phyloP scores from a whole-genome alignment of 1,140 invertebrate species.

The Plutomurus gul region DNA sequence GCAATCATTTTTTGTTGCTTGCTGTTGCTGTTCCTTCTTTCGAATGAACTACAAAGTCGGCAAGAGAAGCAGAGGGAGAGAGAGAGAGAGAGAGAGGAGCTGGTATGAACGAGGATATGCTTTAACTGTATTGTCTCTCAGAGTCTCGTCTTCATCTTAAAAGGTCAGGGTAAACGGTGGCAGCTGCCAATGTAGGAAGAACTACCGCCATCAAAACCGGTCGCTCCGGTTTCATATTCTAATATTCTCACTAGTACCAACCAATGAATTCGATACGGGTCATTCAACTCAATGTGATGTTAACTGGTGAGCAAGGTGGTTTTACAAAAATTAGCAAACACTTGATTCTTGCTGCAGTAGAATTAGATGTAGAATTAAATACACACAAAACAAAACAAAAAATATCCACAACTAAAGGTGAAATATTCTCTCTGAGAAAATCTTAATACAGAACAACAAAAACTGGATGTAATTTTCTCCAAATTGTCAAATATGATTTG shows the following conservation, averaged over 20 bases:
- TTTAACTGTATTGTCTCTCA: not conserved
- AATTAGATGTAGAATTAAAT: too few relatives aligned
- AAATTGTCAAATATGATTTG: too few relatives aligned
- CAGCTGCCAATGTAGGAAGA: slow-evolving; percentile 6
- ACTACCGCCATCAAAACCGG: slow-evolving; percentile 35
- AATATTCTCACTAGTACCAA: slow-evolving; percentile 16
- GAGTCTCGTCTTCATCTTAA: slow-evolving; percentile 30
- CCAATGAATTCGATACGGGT: slow-evolving; percentile 34
- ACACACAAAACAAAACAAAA: too few relatives aligned
- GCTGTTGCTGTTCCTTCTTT: too few relatives aligned
- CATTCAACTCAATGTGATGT: slow-evolving; percentile 36
- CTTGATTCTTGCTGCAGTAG: too few relatives aligned
- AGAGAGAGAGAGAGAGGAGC: not conserved
- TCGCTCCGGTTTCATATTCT: slow-evolving; percentile 39
- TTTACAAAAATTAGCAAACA: too few relatives aligned
- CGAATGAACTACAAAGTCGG: too few relatives aligned
- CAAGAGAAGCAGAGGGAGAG: not conserved
- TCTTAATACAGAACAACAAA: too few relatives aligned
- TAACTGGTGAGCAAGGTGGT: not conserved
- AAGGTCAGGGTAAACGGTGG: slow-evolving; percentile 44
- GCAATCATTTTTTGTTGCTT: too few relatives aligned
- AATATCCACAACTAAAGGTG: too few relatives aligned
- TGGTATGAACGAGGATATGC: slow-evolving; percentile 22
- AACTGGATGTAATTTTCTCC: too few relatives aligned
- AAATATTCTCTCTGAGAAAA: too few relatives aligned